Evolutionary conservation across 2,888 invertebrate genomes (phyloP).

Genomic region (Trissolcus japonicus): DNA sequence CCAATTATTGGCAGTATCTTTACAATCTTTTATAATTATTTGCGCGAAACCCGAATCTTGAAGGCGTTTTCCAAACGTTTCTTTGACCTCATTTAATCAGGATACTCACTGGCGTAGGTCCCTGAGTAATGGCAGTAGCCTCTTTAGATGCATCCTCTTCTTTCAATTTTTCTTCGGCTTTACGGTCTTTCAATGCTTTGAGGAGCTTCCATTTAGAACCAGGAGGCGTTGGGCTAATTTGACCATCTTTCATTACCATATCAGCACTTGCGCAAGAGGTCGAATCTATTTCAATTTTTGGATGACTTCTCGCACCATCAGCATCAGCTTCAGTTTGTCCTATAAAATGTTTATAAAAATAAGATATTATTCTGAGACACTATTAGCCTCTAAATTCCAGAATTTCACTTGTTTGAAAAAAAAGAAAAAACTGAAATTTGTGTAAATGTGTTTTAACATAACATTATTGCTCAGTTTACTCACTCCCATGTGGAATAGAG

Average conservation of each 20-base stretch:
- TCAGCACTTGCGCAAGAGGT: slow-evolving; percentile 72
- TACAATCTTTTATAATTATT: slow-evolving; percentile 59
- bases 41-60: slow-evolving; percentile 69
- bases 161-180: slow-evolving; percentile 89
- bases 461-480: background rate
- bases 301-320: slow-evolving; percentile 74
- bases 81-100: slow-evolving; percentile 74
- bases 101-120: slow-evolving; percentile 74
- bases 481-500: slow-evolving; percentile 74
- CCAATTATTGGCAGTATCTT: slow-evolving; percentile 32
- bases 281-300: slow-evolving; percentile 78
- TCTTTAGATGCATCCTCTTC: slow-evolving; percentile 74
- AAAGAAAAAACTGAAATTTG: too few species aligned
- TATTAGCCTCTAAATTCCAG: too few species aligned
- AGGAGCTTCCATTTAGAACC: slow-evolving; percentile 94
- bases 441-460: too few species aligned
- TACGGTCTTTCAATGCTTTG: slow-evolving; percentile 91
- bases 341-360: slow-evolving; percentile 64
- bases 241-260: slow-evolving; percentile 73
- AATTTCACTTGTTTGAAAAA: too few species aligned
- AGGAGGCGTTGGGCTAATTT: slow-evolving; percentile 78
- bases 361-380: too few species aligned
- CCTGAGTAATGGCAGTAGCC: slow-evolving; percentile 65
- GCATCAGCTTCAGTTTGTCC: slow-evolving; percentile 71
- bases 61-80: slow-evolving; percentile 72